Base-by-base conservation (phyloP, 2,888 invertebrate genomes). In the Eupeodes latifasciatus region DNA sequence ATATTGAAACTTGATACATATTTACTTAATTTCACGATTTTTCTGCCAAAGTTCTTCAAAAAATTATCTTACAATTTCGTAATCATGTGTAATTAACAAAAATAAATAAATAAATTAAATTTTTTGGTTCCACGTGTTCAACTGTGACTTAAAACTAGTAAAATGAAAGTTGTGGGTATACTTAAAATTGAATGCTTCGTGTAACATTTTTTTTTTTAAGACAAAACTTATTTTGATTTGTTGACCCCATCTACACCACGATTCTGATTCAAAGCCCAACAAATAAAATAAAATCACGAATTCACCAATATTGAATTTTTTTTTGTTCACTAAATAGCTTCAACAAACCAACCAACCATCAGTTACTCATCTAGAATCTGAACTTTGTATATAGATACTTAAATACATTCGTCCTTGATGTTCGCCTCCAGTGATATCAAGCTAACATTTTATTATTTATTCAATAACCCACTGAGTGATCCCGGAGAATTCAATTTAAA, bases 381-480 rank as follows among this genome's bases (percentile, higher is more conserved):
- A 40, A 40, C 5, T 40, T 40, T 40, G 40, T 40, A 40, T 9
- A 11, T 67, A 27, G 27, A 3, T 27, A 27, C 27, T 27, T 27
- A 27, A 27, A 27, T 27, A 27, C 2, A 2, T 27, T 27, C 27
- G 27, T 27, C 27, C 27, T 27, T 27, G 27, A 16, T 12, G 0
- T 36, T 4, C 36, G 6, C 66, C 10, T 16, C 11, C n/a, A 67
- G 16, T 27, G 27, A 34, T 34, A 53, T 51, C 16, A 67, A 67
- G 67, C 67, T 67, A 67, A 51, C 51, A 67, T 67, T 51, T 55
- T 40, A 55, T 69, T 69, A 69, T 71, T 71, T 71, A 71, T 71
- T 69, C 69, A 69, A 69, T 69, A 69, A 53, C 69, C 19, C 12
- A 44, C 11, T n/a, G 53, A 69, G 36, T 69, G 69, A 53, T 69